Base-by-base conservation (phyloP, 2,888 invertebrate species). In the Cephus rjabovi region DNA sequence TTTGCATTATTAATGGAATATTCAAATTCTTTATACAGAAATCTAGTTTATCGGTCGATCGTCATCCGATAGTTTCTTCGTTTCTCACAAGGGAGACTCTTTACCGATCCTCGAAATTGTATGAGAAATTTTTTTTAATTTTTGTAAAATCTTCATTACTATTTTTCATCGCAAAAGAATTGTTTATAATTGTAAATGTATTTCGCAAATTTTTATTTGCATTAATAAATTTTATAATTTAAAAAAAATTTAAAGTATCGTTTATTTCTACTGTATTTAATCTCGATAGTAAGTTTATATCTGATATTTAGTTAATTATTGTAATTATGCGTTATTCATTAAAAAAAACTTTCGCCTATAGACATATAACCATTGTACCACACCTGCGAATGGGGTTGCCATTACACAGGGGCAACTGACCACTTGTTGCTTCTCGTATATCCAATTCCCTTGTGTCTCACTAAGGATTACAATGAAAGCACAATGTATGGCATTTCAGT, bases 1-100 rank as follows among this genome's bases (percentile, higher is more conserved):
- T 23, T 56, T 56, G 2, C 23, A 23, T 56, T 56, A 56, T 9
- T 56, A 56, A 23, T 56, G 23, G 15, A 1, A 23, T 9, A 9
- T 6, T 56, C 15, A 1, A 6, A 56, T 56, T 23, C 23, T 56
- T 23, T 56, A 56, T 23, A 9, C 15, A 84, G 84, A 77, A 69
- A 79, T 76, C 86, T 81, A 69, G 82, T 69, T 86, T 87, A 84
- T 86, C 86, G 85, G 79, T 85, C 78, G 79, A 82, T 78, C 56
- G 73, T 77, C 79, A 33, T 75, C 40, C 78, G 77, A 83, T 87
- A 87, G 87, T 89, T 89, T 83, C 84, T 77, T 73, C 76, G 79
- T 34, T 81, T 73, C 81, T 85, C 88, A 84, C 86, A 77, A 85
- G 75, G 89, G 89, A 89, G 89, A 89, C 89, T 89, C 71, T 71